phyloP scores from a whole-genome alignment of 53 echinoderm and acorn worm species.

The Zoroaster sp. region DNA sequence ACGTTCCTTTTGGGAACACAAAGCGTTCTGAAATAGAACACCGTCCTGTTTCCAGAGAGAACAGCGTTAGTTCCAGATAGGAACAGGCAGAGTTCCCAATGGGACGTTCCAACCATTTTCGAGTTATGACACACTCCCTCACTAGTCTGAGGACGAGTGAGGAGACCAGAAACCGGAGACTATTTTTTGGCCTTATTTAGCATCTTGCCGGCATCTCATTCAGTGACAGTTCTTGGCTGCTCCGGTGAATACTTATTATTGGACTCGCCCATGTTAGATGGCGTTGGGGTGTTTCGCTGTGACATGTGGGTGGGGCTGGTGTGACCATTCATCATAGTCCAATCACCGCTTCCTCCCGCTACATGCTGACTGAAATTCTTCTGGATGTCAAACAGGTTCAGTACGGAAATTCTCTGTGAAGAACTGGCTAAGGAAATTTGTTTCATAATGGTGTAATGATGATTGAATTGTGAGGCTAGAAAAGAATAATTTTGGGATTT shows the following conservation, averaged over 20 bases:
- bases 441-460: background rate
- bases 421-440: constrained; percentile 24
- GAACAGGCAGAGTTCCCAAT: too few relatives aligned
- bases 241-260: background rate
- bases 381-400: constrained; percentile 93
- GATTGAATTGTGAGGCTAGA: too few relatives aligned
- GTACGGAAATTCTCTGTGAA: constrained; percentile 74
- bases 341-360: constrained; percentile 29
- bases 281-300: constrained; percentile 2
- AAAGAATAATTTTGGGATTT: too few relatives aligned
- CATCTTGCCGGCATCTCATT: background rate
- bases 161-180: too few relatives aligned
- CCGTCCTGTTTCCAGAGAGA: too few relatives aligned
- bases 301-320: constrained; percentile 74
- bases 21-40: too few relatives aligned
- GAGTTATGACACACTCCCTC: too few relatives aligned
- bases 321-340: constrained; percentile 37
- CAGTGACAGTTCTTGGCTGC: background rate
- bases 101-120: too few relatives aligned
- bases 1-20: too few relatives aligned
- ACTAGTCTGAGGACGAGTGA: too few relatives aligned
- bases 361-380: constrained; percentile 68
- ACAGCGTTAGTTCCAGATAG: too few relatives aligned
- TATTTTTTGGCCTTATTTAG: too few relatives aligned
- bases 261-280: constrained; percentile 12